Evolutionary conservation across 2,888 invertebrate species (phyloP).

Genomic region (Synergus itoensis): DNA sequence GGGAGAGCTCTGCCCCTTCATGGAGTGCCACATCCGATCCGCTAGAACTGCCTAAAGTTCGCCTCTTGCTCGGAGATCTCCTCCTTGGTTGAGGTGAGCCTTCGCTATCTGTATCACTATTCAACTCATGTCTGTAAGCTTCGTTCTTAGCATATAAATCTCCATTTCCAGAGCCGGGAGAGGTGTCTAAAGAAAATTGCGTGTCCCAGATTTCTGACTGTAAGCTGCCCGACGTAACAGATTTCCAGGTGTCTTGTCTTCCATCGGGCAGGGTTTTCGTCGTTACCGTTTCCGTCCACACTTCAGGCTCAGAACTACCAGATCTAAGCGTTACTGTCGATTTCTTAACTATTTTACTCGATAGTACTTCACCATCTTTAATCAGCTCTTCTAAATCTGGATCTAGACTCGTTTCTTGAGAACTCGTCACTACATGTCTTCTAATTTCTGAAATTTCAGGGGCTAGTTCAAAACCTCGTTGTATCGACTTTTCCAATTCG

Average conservation of each 20-base stretch:
- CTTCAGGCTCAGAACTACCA: slow-evolving; percentile 37
- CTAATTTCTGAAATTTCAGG: slow-evolving; percentile 48
- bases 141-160: slow-evolving; percentile 69
- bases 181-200: slow-evolving; percentile 71
- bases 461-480: neutral
- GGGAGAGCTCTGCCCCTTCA: slow-evolving; percentile 82
- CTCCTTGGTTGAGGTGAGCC: slow-evolving; percentile 72
- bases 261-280: slow-evolving; percentile 58
- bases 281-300: slow-evolving; percentile 54
- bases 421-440: slow-evolving; percentile 35
- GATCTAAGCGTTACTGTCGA: slow-evolving; percentile 39
- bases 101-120: slow-evolving; percentile 76
- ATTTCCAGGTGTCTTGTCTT: slow-evolving; percentile 66
- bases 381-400: slow-evolving; percentile 53
- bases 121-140: slow-evolving; percentile 69
- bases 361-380: slow-evolving; percentile 48
- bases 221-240: slow-evolving; percentile 55
- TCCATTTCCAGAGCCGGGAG: slow-evolving; percentile 73
- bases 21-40: slow-evolving; percentile 83
- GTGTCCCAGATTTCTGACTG: slow-evolving; percentile 71
- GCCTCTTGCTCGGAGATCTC: slow-evolving; percentile 73
- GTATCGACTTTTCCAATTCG: slow-evolving; percentile 26
- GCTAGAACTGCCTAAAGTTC: slow-evolving; percentile 82
- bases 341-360: slow-evolving; percentile 39
- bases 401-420: slow-evolving; percentile 49